Conservation (phyloP, 2,888 invertebrate species). For the Troides oblongomaculatus region DNA sequence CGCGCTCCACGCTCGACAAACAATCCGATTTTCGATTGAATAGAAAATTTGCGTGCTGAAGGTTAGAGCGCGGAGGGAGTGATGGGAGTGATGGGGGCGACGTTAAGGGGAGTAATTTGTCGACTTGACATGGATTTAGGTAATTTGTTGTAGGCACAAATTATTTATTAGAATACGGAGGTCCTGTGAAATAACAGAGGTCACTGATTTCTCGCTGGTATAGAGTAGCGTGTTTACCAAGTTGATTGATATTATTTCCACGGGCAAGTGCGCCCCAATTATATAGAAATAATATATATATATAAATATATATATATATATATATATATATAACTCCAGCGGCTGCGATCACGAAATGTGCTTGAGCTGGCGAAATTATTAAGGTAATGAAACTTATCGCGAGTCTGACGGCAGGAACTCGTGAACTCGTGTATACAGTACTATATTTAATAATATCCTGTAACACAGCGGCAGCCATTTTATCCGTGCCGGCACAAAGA, state of each 20-base stretch:
- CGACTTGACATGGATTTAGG: slow-evolving; percentile 17
- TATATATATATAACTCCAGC: too few species aligned
- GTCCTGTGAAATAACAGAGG: slow-evolving; percentile 3
- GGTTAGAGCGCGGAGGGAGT: not conserved
- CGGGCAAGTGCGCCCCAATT: too few species aligned
- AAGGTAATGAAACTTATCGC: too few species aligned
- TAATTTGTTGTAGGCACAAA: slow-evolving; percentile 19
- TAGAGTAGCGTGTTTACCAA: too few species aligned
- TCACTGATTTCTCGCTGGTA: slow-evolving; percentile 13
- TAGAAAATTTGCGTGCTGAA: slow-evolving; percentile 8
- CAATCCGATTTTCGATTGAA: slow-evolving; percentile 12
- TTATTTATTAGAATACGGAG: not conserved
- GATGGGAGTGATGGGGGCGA: not conserved
- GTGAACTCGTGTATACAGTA: too few species aligned
- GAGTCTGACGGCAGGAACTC: too few species aligned
- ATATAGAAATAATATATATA: too few species aligned
- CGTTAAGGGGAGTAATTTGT: slow-evolving; percentile 12
- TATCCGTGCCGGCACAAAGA: not conserved
- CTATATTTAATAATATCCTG: not conserved
- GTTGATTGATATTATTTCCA: too few species aligned
- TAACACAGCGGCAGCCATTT: not conserved
- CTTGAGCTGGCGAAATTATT: too few species aligned
- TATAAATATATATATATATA: too few species aligned
- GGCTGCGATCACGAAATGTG: too few species aligned
- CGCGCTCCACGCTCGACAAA: not conserved